These are phyloP conservation scores for Cryptus viduatorius DNA, from an alignment of 2,888 invertebrate species.

Conservation along the genomic window DNA sequence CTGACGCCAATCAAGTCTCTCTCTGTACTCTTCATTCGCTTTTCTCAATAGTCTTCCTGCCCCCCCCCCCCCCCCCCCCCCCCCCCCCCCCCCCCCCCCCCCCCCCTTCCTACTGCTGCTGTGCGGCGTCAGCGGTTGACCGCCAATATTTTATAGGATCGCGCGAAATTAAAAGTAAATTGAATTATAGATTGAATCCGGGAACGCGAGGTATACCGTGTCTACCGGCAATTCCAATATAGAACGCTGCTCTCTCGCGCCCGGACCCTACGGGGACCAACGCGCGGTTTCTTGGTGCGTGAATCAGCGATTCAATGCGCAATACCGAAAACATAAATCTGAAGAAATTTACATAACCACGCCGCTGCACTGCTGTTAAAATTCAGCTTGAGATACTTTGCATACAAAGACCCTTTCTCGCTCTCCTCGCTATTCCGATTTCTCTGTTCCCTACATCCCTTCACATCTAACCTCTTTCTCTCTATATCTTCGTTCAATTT, in stretches of 20 bases:
- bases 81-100: background rate
- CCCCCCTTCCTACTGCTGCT: slow-evolving; percentile 3
- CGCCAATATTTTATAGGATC: slow-evolving; percentile 60
- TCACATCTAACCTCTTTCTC: background rate
- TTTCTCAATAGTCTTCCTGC: slow-evolving; percentile 43
- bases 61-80: background rate
- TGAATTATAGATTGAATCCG: slow-evolving; percentile 66
- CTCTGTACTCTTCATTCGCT: slow-evolving; percentile 43
- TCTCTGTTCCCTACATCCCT: slow-evolving; percentile 30
- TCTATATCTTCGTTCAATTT: slow-evolving; percentile 14
- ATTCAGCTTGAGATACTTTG: slow-evolving; percentile 75
- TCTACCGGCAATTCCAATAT: slow-evolving; percentile 17
- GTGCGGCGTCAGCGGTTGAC: slow-evolving; percentile 52
- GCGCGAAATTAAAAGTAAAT: slow-evolving; percentile 68
- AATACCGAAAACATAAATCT: slow-evolving; percentile 77
- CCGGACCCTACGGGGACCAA: background rate
- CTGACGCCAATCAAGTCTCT: slow-evolving; percentile 62
- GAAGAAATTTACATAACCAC: slow-evolving; percentile 77
- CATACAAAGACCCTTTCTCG: slow-evolving; percentile 73
- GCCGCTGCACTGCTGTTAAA: slow-evolving; percentile 70
- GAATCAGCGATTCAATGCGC: slow-evolving; percentile 76
- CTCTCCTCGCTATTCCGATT: slow-evolving; percentile 43
- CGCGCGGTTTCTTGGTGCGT: slow-evolving; percentile 47
- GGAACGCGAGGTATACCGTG: slow-evolving; percentile 6
- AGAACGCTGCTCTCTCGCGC: background rate